Percentiles rank a stretch among this genome's conserved stretches.
phyloP scores from a whole-genome alignment of 2,113 vertebrate species.

The Etia nguti region DNA sequence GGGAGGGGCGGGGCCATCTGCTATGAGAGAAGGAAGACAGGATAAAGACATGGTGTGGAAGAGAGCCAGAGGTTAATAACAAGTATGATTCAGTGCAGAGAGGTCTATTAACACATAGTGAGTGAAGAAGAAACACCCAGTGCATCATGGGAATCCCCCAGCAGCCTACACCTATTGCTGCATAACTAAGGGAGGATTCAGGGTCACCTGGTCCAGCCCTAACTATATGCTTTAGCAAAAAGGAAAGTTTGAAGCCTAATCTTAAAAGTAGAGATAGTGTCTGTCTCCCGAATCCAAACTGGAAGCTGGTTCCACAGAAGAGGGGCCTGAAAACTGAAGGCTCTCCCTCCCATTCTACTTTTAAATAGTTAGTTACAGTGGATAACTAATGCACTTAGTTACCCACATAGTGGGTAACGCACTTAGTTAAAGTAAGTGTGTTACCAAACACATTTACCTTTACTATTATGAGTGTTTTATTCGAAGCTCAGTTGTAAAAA shows the following conservation, averaged over 20 bases:
- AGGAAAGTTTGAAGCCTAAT: neutral
- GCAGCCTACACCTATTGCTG: fast-evolving
- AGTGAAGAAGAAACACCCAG: no score
- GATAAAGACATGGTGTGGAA: neutral
- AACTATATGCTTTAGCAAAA: neutral
- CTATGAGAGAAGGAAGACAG: neutral
- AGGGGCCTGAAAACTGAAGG: neutral
- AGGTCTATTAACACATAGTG: no score
- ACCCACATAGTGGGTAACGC: no score
- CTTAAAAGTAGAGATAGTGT: neutral
- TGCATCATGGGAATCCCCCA: fast-evolving
- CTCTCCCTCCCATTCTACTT: neutral
- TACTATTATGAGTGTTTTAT: neutral
- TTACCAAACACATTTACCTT: neutral
- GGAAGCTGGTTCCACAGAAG: neutral
- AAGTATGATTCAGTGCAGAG: no score
- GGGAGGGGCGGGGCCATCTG: neutral
- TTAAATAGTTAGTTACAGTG: neutral
- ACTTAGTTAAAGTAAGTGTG: neutral
- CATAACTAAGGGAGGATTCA: neutral
- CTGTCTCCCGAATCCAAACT: neutral
- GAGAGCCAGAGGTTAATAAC: no score
- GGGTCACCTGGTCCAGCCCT: neutral
- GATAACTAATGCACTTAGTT: neutral
- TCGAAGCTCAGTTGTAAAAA: neutral